phyloP scores from a whole-genome alignment of 2,797 vertebrate species.

The Champsocephalus esox region DNA sequence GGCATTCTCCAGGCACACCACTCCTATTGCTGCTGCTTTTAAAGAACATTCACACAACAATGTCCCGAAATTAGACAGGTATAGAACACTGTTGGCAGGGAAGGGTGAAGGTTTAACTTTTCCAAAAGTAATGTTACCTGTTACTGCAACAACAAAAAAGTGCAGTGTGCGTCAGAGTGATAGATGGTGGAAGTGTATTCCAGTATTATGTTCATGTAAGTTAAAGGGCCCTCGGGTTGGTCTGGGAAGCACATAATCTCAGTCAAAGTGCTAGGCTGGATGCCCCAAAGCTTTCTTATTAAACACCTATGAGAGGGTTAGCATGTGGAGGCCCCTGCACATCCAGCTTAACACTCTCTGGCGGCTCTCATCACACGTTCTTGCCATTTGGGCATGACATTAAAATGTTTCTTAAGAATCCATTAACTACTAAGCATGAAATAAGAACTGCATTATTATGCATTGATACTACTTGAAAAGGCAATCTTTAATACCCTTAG shows the following conservation, averaged over 20 bases:
- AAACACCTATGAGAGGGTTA: conserved; percentile 82
- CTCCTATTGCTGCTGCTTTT: conserved; percentile 5
- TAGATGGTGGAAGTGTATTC: conserved; percentile 77
- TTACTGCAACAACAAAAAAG: conserved; percentile 39
- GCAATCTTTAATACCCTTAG: conserved; percentile 47
- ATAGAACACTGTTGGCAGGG: conserved; percentile 47
- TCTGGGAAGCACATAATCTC: conserved; percentile 82
- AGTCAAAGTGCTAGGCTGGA: conserved; percentile 75
- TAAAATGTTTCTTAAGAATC: conserved; percentile 69
- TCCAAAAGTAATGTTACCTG: conserved; percentile 64
- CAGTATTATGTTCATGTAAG: conserved; percentile 82
- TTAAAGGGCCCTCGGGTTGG: conserved; percentile 80
- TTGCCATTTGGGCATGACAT: conserved; percentile 79
- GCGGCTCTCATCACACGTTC: conserved; percentile 66
- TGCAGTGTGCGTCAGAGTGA: conserved; percentile 67
- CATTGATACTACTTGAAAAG: conserved; percentile 43
- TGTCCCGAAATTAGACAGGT: conserved; percentile 55
- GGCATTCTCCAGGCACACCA: conserved; percentile 9
- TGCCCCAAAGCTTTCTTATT: conserved; percentile 83
- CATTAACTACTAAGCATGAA: conserved; percentile 54
- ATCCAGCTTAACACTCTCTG: conserved; percentile 71
- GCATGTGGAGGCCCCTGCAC: conserved; percentile 66
- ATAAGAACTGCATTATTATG: conserved; percentile 45
- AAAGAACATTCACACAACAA: conserved; percentile 32
- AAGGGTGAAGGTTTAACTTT: conserved; percentile 49